Evolutionary conservation across 2,113 vertebrate species (phyloP).

Genomic region (Benitochromis conjunctus): DNA sequence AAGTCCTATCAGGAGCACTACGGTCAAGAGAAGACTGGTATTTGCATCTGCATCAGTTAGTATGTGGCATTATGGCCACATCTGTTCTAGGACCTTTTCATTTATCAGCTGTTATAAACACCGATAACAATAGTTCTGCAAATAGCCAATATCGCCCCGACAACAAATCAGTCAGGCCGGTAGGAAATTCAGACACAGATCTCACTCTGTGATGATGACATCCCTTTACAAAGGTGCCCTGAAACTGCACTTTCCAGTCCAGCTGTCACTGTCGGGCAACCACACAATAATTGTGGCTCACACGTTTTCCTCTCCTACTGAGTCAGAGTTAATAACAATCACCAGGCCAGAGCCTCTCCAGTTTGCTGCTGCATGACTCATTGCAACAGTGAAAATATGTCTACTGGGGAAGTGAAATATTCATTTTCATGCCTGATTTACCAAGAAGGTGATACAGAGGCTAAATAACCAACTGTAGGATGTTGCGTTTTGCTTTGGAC

Average conservation of each 20-base stretch:
- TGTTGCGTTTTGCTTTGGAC: background rate
- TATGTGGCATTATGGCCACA: background rate
- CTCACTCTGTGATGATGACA: background rate
- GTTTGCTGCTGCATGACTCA: background rate
- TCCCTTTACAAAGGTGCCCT: background rate
- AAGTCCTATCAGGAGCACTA: background rate
- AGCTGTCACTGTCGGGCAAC: background rate
- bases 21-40: background rate
- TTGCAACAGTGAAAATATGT: background rate
- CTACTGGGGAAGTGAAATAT: background rate
- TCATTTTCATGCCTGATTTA: background rate
- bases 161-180: background rate
- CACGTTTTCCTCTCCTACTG: background rate
- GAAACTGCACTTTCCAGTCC: slow-evolving; percentile 3
- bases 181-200: background rate
- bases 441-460: background rate
- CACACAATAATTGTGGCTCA: background rate
- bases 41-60: background rate
- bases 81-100: background rate
- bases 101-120: background rate
- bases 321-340: slow-evolving; percentile 12
- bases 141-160: background rate
- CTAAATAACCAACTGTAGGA: background rate
- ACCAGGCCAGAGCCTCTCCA: background rate
- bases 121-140: background rate